phyloP scores from a whole-genome alignment of 1,140 invertebrate species.

The Sitophilus oryzae region DNA sequence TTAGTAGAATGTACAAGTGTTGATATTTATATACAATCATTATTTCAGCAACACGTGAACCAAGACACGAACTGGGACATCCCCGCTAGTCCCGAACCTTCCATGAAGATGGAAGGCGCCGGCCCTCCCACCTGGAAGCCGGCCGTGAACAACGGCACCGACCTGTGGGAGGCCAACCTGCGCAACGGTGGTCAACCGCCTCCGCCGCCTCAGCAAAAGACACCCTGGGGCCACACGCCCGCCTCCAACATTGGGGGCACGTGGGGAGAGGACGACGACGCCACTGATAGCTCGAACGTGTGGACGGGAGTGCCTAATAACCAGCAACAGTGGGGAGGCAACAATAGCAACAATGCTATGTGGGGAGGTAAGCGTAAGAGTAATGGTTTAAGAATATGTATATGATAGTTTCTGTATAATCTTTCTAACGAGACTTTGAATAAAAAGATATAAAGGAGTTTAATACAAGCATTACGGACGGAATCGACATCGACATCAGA shows the following conservation, averaged over 20 bases:
- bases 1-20: no score
- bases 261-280: slow-evolving; percentile 90
- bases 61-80: slow-evolving; percentile 92
- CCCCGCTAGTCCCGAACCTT: slow-evolving; percentile 78
- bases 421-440: no score
- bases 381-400: background rate
- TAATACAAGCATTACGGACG: no score
- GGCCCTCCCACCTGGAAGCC: slow-evolving; percentile 74
- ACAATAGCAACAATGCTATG: slow-evolving; percentile 46
- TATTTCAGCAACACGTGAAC: slow-evolving; percentile 74
- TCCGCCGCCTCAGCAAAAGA: slow-evolving; percentile 71
- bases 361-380: slow-evolving; percentile 43
- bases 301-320: slow-evolving; percentile 59
- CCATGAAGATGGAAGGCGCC: slow-evolving; percentile 53
- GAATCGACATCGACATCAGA: no score
- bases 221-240: slow-evolving; percentile 87
- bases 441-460: no score
- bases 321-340: slow-evolving; percentile 42
- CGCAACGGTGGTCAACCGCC: slow-evolving; percentile 84
- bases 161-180: slow-evolving; percentile 91
- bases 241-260: slow-evolving; percentile 87
- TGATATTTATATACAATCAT: slow-evolving; percentile 1
- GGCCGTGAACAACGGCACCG: slow-evolving; percentile 83
- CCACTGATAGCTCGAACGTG: slow-evolving; percentile 65
- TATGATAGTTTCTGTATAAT: slow-evolving; percentile 2